Evolutionary conservation across 37 sponge, comb jelly and placozoan genomes (phyloP), one percentile per base, ranked within the genome.

Genomic region (Tethya wilhelma): DNA sequence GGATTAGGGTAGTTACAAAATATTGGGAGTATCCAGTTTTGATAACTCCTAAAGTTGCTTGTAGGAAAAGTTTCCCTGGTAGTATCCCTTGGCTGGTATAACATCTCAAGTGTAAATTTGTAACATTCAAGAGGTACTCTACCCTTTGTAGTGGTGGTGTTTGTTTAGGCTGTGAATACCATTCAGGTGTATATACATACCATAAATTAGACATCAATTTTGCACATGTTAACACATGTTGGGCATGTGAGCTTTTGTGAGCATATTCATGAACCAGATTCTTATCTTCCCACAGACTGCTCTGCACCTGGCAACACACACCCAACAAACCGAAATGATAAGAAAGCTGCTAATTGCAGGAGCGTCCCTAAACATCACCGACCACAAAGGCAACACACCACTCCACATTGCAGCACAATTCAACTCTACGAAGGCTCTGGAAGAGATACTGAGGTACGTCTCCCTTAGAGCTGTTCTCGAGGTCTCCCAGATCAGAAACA

Each of bases 381-480:
- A 94, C 62, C 86, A 84, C 46, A 87, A 90, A 39, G 95, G 95
- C 33, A 94, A 94, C 78, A 94, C 92, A 22, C 89, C 95, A 26
- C 57, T 89, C 7, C 95, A 94, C 65, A 73, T 94, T 4, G 89
- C 89, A 23, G 86, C 87, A 28, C 28, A 30, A 34, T 74, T 89
- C 60, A 84, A 75, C 40, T 70, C 78, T 0, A 38, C 72, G 4
- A 74, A 75, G 38, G 78, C 79, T 32, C 67, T 94, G 65, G 87
- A 90, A 6, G 91, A 86, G 6, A 72, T 90, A 0, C 36, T 77
- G 2, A 40, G 44, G 43, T 63, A 56, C 44, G 81, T 74, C 7
- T 38, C 82, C 8, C 34, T 74, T 29, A 41, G 65, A 29, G 57
- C 45, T 6, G 38, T 91, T 26, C 31, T 70, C 29, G 65, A 84